These are phyloP conservation scores for Aythya fuligula DNA, from an alignment of 2,797 vertebrate genomes.

Conservation along the genomic window DNA sequence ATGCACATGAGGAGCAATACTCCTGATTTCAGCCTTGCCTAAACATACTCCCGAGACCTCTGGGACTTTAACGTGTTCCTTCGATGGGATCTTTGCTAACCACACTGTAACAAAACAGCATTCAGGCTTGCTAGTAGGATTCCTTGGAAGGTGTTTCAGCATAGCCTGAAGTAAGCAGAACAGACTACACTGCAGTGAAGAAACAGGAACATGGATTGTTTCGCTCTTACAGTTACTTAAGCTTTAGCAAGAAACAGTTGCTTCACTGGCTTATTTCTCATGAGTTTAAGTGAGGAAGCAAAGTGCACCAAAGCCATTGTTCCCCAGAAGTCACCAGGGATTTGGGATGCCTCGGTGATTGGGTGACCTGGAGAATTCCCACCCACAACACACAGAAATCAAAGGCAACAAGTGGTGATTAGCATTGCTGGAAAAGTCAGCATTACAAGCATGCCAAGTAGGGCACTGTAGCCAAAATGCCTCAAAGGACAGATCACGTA, in stretches of 20 bases:
- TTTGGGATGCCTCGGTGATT: neutral
- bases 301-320: neutral
- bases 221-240: neutral
- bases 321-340: neutral
- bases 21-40: neutral
- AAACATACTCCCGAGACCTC: neutral
- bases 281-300: neutral
- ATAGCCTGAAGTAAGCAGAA: constrained; percentile 2
- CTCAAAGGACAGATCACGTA: neutral
- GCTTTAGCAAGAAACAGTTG: neutral
- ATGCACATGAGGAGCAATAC: neutral
- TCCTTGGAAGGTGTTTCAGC: neutral
- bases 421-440: neutral
- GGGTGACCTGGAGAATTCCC: neutral
- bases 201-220: neutral
- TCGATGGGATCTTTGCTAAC: neutral
- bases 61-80: neutral
- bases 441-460: neutral
- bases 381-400: neutral
- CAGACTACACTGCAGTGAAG: neutral
- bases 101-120: neutral
- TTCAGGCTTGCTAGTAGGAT: neutral
- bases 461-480: neutral
- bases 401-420: neutral
- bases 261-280: neutral